Percentiles rank a stretch among this genome's conserved stretches.
Conservation (phyloP, 2,113 vertebrate genomes). For the Xenus cinereus region DNA sequence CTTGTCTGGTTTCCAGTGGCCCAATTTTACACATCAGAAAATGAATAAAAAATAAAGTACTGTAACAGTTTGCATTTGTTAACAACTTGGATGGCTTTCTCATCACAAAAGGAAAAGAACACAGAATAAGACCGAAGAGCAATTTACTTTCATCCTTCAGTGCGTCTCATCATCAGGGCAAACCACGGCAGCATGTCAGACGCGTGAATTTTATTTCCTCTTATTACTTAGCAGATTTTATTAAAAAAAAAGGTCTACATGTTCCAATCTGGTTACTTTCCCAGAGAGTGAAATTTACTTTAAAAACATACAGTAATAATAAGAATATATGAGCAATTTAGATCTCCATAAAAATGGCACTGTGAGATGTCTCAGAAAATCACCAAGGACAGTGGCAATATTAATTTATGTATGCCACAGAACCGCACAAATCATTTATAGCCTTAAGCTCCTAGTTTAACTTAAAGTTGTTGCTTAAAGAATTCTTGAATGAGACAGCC, state of each 20-base stretch:
- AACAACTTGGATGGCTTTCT: neutral
- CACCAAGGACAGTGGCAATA: neutral
- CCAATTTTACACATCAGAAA: neutral
- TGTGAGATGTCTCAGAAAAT: neutral
- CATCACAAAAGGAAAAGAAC: neutral
- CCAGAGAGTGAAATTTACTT: neutral
- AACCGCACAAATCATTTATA: neutral
- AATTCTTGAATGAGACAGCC: neutral
- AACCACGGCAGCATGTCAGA: neutral
- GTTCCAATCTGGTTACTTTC: neutral
- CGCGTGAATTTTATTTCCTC: neutral
- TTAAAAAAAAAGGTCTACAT: neutral
- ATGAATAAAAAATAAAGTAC: neutral
- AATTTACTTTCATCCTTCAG: neutral
- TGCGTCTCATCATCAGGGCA: neutral
- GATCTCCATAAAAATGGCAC: neutral
- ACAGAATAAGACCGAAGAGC: neutral
- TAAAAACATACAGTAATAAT: neutral
- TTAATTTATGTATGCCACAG: neutral
- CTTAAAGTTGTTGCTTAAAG: neutral
- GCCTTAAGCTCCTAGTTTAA: neutral
- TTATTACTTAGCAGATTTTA: neutral
- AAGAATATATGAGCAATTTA: neutral
- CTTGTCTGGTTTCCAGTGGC: neutral
- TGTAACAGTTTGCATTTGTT: neutral